These are phyloP conservation scores for Drosophila quadrilineata DNA, from an alignment of 1,140 invertebrate species.

Conservation along the genomic window DNA sequence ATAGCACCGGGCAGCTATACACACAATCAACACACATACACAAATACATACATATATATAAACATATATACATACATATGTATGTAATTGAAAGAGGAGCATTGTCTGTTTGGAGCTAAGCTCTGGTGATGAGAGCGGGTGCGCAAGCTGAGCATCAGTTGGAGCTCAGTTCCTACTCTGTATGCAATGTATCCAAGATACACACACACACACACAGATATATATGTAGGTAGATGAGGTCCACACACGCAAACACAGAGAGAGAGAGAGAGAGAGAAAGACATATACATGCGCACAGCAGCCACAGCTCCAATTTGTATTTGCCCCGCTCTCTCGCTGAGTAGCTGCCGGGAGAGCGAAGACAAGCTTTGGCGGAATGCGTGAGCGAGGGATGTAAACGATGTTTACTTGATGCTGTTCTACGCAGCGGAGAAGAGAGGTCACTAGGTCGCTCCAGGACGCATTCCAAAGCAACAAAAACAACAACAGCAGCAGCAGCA, in stretches of 20 bases:
- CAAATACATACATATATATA: constrained; percentile 1
- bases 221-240: background rate
- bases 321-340: background rate
- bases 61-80: background rate
- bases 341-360: too few species aligned
- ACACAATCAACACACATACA: constrained; percentile 9
- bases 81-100: too few species aligned
- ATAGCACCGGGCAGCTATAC: constrained; percentile 42
- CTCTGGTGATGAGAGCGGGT: too few species aligned
- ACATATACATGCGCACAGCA: too few species aligned
- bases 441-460: constrained; percentile 71
- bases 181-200: constrained; percentile 3
- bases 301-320: background rate
- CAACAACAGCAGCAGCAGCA: constrained; percentile 9
- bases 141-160: too few species aligned
- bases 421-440: constrained; percentile 41
- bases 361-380: constrained; percentile 18
- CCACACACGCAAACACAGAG: background rate
- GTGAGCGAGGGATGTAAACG: constrained; percentile 24
- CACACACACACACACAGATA: constrained; percentile 13
- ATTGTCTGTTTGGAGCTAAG: too few species aligned
- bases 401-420: constrained; percentile 40
- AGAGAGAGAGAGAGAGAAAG: too few species aligned
- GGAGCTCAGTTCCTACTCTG: too few species aligned
- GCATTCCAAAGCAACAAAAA: constrained; percentile 39